A percentile compares a stretch with the other conserved stretches of the same genome.
phyloP scores from a whole-genome alignment of 2,888 invertebrate genomes.

The Drosophila subsilvestris region DNA sequence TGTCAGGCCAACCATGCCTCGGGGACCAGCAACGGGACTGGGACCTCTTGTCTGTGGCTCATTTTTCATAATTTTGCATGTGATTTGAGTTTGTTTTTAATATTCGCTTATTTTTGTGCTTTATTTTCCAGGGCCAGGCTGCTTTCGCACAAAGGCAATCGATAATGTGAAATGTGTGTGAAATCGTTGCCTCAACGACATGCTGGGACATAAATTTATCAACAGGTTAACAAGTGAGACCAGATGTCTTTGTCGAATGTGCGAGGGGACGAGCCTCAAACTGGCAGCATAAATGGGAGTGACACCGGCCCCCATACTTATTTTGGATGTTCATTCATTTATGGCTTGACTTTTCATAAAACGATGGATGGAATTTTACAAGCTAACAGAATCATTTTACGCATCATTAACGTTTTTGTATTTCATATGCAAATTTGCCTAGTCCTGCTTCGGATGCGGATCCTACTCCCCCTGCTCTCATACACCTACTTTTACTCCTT shows the following conservation, averaged over 20 bases:
- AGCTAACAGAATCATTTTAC: conserved; percentile 79
- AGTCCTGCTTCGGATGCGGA: conserved; percentile 1
- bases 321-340: conserved; percentile 72
- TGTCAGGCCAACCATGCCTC: conserved; percentile 43
- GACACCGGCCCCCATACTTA: conserved; percentile 1
- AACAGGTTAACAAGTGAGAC: conserved; percentile 73
- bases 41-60: conserved; percentile 49
- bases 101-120: conserved; percentile 1
- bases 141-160: conserved; percentile 45
- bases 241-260: too few species aligned
- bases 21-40: conserved; percentile 19
- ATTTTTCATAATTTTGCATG: conserved; percentile 76
- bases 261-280: not conserved
- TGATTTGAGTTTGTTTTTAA: conserved; percentile 59
- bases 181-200: conserved; percentile 44
- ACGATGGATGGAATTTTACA: conserved; percentile 67
- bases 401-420: conserved; percentile 80
- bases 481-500: conserved; percentile 8
- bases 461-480: not conserved
- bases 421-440: conserved; percentile 75
- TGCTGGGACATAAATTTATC: conserved; percentile 65
- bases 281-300: not conserved
- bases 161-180: conserved; percentile 57
- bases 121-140: not conserved
- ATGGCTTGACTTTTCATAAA: conserved; percentile 56